Base-by-base conservation (phyloP, 1,140 invertebrate species). In the Drosophila bifasciata region DNA sequence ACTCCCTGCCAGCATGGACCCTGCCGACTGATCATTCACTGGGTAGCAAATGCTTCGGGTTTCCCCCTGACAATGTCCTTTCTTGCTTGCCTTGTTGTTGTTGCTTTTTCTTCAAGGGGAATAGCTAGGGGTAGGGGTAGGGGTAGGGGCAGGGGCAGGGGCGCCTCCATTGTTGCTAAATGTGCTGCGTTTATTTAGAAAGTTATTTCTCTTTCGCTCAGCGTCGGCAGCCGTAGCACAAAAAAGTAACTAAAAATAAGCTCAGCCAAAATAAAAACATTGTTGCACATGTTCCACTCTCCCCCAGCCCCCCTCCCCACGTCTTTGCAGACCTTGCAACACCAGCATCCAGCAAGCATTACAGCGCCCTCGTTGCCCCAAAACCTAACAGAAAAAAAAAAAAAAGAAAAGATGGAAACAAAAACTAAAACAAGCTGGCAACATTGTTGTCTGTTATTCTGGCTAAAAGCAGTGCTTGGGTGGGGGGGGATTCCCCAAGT, bases 241-340 rank as follows among this genome's bases (percentile, higher is more conserved):
- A 76, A 79, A 84, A 81, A 86, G 81, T 86, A 85, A 85, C 80
- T 85, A 85, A 85, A 85, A 81, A 85, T 86, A 86, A 86, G 77
- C 81, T 62, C 72, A 69, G 67, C 72, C 81, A 80, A 66, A 84
- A 86, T 85, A 81, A 86, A 85, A 86, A 86, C 81, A 86, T 86
- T 86, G 81, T 86, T 86, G 81, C 81, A 86, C 81, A 86, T 85
- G 81, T 70, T 57, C 58, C 69, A 68, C 49, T 66, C 32, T 51
- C 50, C n/a, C n/a, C n/a, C n/a, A n/a, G n/a, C n/a, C n/a, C n/a
- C 21, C 16, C 39, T 9, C 28, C 3, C 28, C 28, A 3, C 8
- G n/a, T n/a, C n/a, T n/a, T n/a, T n/a, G n/a, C n/a, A n/a, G 6
- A 25, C 39, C 44, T 17, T 43, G 62, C 62, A 59, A 32, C 32